Percentiles rank a stretch among this genome's conserved stretches.
phyloP scores from a whole-genome alignment of 1,140 invertebrate genomes.

The Pogonognathellus flavescens region DNA sequence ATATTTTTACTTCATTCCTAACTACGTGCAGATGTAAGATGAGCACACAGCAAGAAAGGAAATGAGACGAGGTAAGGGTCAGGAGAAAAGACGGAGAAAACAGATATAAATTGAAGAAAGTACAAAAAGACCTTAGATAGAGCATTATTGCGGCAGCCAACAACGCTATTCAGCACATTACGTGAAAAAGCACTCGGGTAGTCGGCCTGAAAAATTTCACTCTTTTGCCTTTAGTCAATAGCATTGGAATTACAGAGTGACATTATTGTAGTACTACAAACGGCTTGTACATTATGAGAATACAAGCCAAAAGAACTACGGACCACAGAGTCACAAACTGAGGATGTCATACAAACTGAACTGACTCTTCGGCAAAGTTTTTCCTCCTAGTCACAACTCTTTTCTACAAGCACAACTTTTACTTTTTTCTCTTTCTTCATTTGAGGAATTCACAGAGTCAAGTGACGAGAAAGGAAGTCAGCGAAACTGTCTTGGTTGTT shows the following conservation, averaged over 20 bases:
- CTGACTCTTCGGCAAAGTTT: not conserved
- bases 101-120: not conserved
- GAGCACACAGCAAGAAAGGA: not conserved
- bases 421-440: slow-evolving; percentile 20
- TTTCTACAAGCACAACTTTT: slow-evolving; percentile 28
- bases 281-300: not conserved
- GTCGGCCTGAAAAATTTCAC: slow-evolving; percentile 3
- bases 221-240: slow-evolving; percentile 51
- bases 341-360: slow-evolving; percentile 39
- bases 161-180: slow-evolving; percentile 50
- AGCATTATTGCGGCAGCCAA: too few species aligned
- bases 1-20: not conserved
- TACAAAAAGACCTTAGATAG: not conserved
- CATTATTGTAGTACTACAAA: slow-evolving; percentile 31
- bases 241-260: slow-evolving; percentile 54
- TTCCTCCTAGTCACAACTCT: not conserved
- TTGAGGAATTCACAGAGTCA: slow-evolving; percentile 3
- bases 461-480: not conserved
- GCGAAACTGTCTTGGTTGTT: not conserved
- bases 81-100: slow-evolving; percentile 1
- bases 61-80: not conserved
- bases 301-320: not conserved
- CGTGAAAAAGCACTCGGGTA: slow-evolving; percentile 42
- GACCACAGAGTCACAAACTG: not conserved
- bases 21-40: not conserved